phyloP scores from a whole-genome alignment of 1,140 invertebrate genomes.

The Laupala kohalensis region DNA sequence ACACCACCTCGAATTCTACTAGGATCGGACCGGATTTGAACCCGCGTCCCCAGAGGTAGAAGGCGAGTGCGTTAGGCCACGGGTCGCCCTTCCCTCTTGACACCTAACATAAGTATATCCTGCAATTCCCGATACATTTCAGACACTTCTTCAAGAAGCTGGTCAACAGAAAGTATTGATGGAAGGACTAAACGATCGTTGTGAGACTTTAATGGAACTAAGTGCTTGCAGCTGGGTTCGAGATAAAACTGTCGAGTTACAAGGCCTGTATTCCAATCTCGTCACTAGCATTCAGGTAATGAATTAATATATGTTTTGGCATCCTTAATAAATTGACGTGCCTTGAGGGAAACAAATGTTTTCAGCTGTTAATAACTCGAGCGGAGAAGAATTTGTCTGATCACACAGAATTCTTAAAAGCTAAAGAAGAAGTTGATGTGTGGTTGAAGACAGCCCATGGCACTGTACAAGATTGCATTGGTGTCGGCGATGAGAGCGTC shows the following conservation, averaged over 20 bases:
- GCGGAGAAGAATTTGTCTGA: conserved; percentile 79
- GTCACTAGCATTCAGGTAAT: conserved; percentile 52
- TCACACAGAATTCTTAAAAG: conserved; percentile 76
- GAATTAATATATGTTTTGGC: neutral
- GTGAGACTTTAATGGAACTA: conserved; percentile 72
- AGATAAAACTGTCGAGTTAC: conserved; percentile 71
- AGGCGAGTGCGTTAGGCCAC: no score
- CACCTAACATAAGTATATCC: no score
- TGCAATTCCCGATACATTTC: neutral
- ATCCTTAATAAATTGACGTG: no score
- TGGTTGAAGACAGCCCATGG: conserved; percentile 68
- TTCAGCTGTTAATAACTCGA: conserved; percentile 49
- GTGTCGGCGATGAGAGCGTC: conserved; percentile 60
- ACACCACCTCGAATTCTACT: no score
- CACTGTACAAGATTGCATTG: conserved; percentile 66
- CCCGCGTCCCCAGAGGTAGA: no score
- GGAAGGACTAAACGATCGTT: conserved; percentile 74
- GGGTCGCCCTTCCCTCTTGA: no score
- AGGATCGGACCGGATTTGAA: no score
- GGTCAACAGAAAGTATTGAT: conserved; percentile 57
- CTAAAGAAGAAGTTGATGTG: conserved; percentile 63
- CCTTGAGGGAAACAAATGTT: no score
- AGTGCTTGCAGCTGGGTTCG: conserved; percentile 68
- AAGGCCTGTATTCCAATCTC: conserved; percentile 63
- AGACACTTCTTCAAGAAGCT: conserved; percentile 60